Conservation (phyloP, 2,888 invertebrate species). For the Hydropsyche betteni region DNA sequence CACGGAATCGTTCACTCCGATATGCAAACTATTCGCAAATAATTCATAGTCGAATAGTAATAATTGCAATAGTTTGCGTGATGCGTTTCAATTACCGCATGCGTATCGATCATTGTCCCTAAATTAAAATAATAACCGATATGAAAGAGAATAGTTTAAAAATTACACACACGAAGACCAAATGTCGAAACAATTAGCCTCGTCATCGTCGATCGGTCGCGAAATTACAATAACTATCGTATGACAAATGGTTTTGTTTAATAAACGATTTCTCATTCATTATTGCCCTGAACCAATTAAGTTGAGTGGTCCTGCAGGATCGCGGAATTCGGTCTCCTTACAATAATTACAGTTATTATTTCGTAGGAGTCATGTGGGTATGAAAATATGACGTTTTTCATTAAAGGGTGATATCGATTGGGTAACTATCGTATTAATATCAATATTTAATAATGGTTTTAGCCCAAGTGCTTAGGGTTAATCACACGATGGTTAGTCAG, state of each 20-base stretch:
- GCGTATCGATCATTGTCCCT: not conserved
- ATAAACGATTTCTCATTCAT: slow-evolving; percentile 20
- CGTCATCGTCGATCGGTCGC: slow-evolving; percentile 18
- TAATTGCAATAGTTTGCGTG: not conserved
- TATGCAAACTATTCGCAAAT: not conserved
- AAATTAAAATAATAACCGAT: slow-evolving; percentile 8
- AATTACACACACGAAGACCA: slow-evolving; percentile 12
- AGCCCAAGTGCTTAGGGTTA: slow-evolving; percentile 9
- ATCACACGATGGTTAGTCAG: not conserved
- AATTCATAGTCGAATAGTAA: not conserved
- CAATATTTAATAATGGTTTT: slow-evolving; percentile 33
- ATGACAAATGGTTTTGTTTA: slow-evolving; percentile 34
- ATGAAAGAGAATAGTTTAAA: not conserved
- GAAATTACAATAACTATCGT: slow-evolving; percentile 24
- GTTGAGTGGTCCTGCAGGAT: slow-evolving; percentile 30
- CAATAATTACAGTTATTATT: slow-evolving; percentile 47
- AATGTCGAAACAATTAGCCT: slow-evolving; percentile 27
- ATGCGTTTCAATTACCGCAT: slow-evolving; percentile 14
- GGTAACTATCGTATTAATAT: slow-evolving; percentile 34
- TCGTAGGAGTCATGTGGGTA: slow-evolving; percentile 35
- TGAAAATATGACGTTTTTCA: slow-evolving; percentile 15
- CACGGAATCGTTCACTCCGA: not conserved
- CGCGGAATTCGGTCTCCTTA: slow-evolving; percentile 34
- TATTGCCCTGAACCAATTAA: slow-evolving; percentile 19
- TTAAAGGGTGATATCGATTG: slow-evolving; percentile 45